A percentile compares a stretch with the other conserved stretches of the same genome.
phyloP scores from a whole-genome alignment of 2,797 vertebrate species.

The Poecilia wingei region DNA sequence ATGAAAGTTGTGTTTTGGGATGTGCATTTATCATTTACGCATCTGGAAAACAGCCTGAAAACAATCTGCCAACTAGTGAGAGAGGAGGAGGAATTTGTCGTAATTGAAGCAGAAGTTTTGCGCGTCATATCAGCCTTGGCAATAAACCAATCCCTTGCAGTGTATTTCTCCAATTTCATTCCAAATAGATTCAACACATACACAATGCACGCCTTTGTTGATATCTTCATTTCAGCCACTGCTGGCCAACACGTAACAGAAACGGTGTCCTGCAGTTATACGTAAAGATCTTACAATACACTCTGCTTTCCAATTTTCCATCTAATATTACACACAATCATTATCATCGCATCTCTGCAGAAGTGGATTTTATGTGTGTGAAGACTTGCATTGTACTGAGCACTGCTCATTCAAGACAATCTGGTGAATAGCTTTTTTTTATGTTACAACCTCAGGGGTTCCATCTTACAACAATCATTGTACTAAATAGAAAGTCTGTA shows the following conservation, averaged over 20 bases:
- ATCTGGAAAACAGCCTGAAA: not conserved
- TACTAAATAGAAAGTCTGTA: constrained; percentile 36
- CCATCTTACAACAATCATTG: constrained; percentile 46
- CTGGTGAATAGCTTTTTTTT: constrained; percentile 51
- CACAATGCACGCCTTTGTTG: not conserved
- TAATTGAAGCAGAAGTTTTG: not conserved
- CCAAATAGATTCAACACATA: not conserved
- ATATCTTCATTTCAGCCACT: constrained; percentile 2
- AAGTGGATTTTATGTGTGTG: constrained; percentile 33
- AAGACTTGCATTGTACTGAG: constrained; percentile 38
- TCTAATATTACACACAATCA: constrained; percentile 12
- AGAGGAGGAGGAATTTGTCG: not conserved
- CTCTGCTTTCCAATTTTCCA: constrained; percentile 20
- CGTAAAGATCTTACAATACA: constrained; percentile 18
- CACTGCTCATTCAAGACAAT: constrained; percentile 47
- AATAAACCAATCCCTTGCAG: too few relatives aligned
- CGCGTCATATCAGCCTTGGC: not conserved
- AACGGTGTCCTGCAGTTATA: constrained; percentile 15
- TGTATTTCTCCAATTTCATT: not conserved
- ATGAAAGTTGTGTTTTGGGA: not conserved
- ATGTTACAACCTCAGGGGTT: constrained; percentile 35
- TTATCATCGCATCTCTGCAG: constrained; percentile 17
- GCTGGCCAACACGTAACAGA: not conserved
- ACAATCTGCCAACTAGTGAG: not conserved
- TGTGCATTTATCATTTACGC: not conserved